Evolutionary conservation across 2,113 vertebrate species (phyloP), one percentile per base, ranked within the genome.

Genomic region (Noturus placidus): DNA sequence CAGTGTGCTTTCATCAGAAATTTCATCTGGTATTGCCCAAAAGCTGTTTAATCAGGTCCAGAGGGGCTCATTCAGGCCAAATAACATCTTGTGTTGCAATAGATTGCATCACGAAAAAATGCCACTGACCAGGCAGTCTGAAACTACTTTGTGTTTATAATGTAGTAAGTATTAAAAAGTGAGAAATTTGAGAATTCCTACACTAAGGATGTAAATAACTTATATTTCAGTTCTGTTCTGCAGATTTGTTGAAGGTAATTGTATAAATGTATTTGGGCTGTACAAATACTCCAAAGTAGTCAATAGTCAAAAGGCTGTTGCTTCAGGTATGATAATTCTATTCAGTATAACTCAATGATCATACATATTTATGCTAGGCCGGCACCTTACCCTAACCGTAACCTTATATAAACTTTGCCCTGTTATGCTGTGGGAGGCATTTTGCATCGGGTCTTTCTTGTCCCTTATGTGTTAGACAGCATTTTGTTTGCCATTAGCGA

Each of bases 81-180:
- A 69, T 69, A 80, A 61, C 70, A 59, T 46, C 78, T 69, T 61
- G 84, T 82, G 35, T 56, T 87, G 54, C 86, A 17, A 19, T 67
- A 27, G 72, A 56, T 88, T 84, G 69, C 86, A 87, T 83, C 70
- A 83, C n/a, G 77, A 63, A 57, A 33, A 86, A 59, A 74, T 61
- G 56, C 38, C 10, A 25, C 20, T 74, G 54, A 38, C n/a, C 61
- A 83, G 61, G 56, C 17, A 1, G 33, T 56, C 65, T 82, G 67
- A 65, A 83, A 65, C 9, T 38, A 25, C 33, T 79, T 77, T 52
- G 6, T 77, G 25, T 79, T 46, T 57, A 61, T 74, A 61, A 61
- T 50, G 11, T 14, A 56, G 17, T 52, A 59, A 56, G 22, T 70
- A 77, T n/a, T 83, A 83, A 33, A 82, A 70, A 30, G 19, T 65